phyloP scores from a whole-genome alignment of 2,113 vertebrate species.

The Burhinus bistriatus region DNA sequence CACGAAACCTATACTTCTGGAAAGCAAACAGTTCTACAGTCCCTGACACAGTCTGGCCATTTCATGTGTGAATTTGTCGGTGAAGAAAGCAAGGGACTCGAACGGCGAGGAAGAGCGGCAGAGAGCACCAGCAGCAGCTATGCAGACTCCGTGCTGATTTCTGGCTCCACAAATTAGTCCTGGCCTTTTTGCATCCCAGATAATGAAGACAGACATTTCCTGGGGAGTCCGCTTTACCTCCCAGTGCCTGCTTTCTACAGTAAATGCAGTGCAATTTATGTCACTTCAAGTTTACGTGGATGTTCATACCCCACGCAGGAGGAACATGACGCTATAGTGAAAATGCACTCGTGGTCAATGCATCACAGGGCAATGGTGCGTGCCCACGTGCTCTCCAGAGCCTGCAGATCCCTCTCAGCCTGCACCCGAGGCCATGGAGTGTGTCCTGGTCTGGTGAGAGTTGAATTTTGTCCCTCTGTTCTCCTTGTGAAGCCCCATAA shows the following conservation, averaged over 20 bases:
- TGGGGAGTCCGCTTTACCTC: background rate
- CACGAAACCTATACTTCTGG: background rate
- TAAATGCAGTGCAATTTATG: background rate
- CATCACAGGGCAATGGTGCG: background rate
- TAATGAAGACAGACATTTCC: background rate
- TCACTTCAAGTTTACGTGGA: background rate
- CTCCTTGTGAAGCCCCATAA: background rate
- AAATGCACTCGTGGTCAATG: background rate
- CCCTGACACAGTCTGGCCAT: background rate
- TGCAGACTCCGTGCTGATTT: background rate
- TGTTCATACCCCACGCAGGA: fast-evolving
- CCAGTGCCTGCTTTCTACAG: background rate
- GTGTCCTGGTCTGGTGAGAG: background rate
- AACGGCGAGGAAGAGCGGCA: fast-evolving
- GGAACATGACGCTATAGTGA: fast-evolving
- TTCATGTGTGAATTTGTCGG: background rate
- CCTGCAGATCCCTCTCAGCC: background rate
- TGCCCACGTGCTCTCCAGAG: background rate
- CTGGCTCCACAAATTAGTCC: background rate
- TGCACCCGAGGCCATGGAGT: fast-evolving
- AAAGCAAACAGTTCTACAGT: background rate
- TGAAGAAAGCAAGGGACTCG: background rate
- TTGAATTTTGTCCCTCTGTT: background rate
- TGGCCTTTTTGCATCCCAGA: background rate
- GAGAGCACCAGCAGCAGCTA: fast-evolving